Base-by-base conservation (phyloP, 2,888 invertebrate species). In the Mesochorus sp. region DNA sequence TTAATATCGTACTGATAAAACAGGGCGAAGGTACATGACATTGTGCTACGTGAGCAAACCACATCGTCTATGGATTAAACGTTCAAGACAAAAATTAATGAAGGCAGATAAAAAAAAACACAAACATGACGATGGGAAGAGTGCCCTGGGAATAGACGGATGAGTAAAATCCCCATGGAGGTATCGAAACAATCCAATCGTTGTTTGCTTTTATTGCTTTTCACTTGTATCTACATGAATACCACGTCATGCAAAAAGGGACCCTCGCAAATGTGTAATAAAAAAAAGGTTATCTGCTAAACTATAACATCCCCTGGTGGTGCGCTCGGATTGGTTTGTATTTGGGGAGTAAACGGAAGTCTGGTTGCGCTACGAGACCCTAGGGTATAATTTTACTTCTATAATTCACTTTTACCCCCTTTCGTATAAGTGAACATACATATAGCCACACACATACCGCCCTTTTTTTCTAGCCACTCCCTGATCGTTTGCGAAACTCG, bases 311-410 rank as follows among this genome's bases (percentile, higher is more conserved):
- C 12, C 53, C 42, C 49, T 26, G n/a, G 14, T 26, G 42, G 62
- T 42, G 24, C n/a, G 34, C 21, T 84, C 83, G 84, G 82, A 84
- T 82, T 81, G 80, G 81, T 71, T 80, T 82, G 73, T 76, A 62
- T 82, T 84, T 79, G 51, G 75, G 57, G 24, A 17, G 57, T 44
- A 55, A 34, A 47, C 55, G 62, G 62, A 37, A 37, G 28, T 21
- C 17, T 39, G 73, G 51, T 64, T 64, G 47, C 31, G 14, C 19
- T 39, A 70, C 80, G 71, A 75, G 76, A 79, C 82, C 62, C 79
- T 49, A 47, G 84, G 82, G 82, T 81, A 84, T 82, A 81, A 87
- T 87, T 86, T 82, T 82, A 82, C 80, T 79, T 53, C 80, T 76
- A 85, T 85, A 86, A 84, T 86, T 85, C 84, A 82, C 81, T 81